phyloP scores from a whole-genome alignment of 2,888 invertebrate genomes.

The Steinernema hermaphroditum region DNA sequence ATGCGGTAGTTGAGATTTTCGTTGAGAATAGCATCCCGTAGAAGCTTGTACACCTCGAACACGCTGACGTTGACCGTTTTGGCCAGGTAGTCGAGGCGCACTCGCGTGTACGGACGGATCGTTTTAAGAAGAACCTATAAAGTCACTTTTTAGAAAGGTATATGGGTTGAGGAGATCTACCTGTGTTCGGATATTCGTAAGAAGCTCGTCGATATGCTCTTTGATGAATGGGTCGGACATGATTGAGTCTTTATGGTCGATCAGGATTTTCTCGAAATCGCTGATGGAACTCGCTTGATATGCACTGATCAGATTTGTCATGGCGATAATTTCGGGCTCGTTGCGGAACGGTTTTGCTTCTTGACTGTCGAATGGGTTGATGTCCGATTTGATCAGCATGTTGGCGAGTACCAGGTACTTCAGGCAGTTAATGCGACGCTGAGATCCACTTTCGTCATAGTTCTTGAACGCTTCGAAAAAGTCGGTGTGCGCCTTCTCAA shows the following conservation, averaged over 20 bases:
- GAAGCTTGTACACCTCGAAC: slow-evolving; percentile 77
- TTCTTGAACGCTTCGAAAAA: slow-evolving; percentile 84
- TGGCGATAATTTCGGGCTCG: slow-evolving; percentile 96
- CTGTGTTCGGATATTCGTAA: slow-evolving; percentile 89
- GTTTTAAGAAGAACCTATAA: slow-evolving; percentile 83
- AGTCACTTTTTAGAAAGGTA: neutral
- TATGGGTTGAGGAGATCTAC: slow-evolving; percentile 33
- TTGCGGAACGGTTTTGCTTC: slow-evolving; percentile 96
- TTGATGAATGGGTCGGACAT: slow-evolving; percentile 99
- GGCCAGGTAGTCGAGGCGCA: slow-evolving; percentile 95
- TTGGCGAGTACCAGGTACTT: slow-evolving; percentile 97
- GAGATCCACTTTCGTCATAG: slow-evolving; percentile 97
- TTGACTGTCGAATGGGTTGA: slow-evolving; percentile 98
- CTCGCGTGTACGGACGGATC: slow-evolving; percentile 95
- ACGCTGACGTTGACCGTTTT: slow-evolving; percentile 72
- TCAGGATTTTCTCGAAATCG: slow-evolving; percentile 90
- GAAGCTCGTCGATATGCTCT: slow-evolving; percentile 85
- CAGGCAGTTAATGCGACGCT: slow-evolving; percentile 90
- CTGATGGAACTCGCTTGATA: slow-evolving; percentile 47
- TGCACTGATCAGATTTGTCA: slow-evolving; percentile 88
- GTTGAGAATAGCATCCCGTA: slow-evolving; percentile 96
- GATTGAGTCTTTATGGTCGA: slow-evolving; percentile 88
- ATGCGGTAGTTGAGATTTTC: slow-evolving; percentile 72
- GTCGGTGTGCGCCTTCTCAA: slow-evolving; percentile 97
- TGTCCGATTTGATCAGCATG: slow-evolving; percentile 99